phyloP scores from a whole-genome alignment of 35 echinoderm and acorn worm species.

The Chiridota heheva region DNA sequence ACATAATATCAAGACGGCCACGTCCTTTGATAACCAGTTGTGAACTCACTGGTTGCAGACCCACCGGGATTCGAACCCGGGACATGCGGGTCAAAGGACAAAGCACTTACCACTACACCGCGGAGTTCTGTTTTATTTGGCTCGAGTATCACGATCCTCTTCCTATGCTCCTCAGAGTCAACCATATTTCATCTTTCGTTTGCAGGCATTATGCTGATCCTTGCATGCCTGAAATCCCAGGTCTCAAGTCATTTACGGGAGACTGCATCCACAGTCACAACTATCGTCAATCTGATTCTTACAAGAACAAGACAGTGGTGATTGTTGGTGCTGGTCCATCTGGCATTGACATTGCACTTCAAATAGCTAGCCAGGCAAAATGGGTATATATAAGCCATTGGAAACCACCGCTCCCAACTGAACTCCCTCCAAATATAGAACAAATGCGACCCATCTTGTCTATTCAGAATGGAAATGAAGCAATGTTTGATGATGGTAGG shows the following conservation, averaged over 20 bases:
- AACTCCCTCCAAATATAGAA: slow-evolving; percentile 58
- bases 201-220: slow-evolving; percentile 80
- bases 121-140: too few relatives aligned
- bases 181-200: slow-evolving; percentile 3
- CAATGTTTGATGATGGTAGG: slow-evolving; percentile 54
- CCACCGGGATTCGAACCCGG: too few relatives aligned
- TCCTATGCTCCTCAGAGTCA: not conserved
- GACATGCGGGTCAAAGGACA: too few relatives aligned
- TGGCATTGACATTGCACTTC: slow-evolving; percentile 67
- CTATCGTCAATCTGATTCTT: slow-evolving; percentile 69
- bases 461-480: slow-evolving; percentile 25
- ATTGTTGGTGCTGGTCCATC: slow-evolving; percentile 78
- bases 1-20: too few relatives aligned
- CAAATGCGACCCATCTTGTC: slow-evolving; percentile 31
- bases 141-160: too few relatives aligned
- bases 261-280: slow-evolving; percentile 68
- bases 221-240: slow-evolving; percentile 51
- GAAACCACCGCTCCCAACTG: not conserved
- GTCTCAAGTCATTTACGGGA: slow-evolving; percentile 65
- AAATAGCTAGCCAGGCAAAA: slow-evolving; percentile 46
- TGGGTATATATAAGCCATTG: slow-evolving; percentile 66
- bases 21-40: too few relatives aligned
- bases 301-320: slow-evolving; percentile 57
- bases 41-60: too few relatives aligned
- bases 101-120: too few relatives aligned